phyloP scores from a whole-genome alignment of 2,113 vertebrate genomes.

The Trochalopteron elliotii region DNA sequence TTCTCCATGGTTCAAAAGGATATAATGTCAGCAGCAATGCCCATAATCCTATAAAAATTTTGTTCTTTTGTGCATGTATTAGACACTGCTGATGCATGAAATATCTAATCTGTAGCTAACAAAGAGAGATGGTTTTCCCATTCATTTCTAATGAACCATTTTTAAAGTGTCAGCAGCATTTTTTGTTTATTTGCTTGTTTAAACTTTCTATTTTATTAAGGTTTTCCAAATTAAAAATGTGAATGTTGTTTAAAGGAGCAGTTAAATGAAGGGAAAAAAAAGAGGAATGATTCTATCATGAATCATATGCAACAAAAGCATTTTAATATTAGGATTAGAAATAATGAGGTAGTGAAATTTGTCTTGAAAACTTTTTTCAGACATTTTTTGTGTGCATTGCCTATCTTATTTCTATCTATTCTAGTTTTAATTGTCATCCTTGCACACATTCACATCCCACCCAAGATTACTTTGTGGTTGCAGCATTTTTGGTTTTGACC shows the following conservation, averaged over 20 bases:
- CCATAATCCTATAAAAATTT: conserved; percentile 32
- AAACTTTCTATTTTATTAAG: conserved; percentile 33
- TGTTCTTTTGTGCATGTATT: conserved; percentile 3
- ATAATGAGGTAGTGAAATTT: not conserved
- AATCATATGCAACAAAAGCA: not conserved
- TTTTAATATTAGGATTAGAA: conserved; percentile 15
- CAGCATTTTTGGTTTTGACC: not conserved
- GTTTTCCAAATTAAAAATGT: not conserved
- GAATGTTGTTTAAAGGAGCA: not conserved
- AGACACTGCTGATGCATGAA: conserved; percentile 18
- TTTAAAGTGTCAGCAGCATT: conserved; percentile 15
- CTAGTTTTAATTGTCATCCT: not conserved
- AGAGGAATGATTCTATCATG: not conserved
- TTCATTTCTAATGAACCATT: conserved; percentile 53
- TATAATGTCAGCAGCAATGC: conserved; percentile 8
- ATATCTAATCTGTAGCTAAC: conserved; percentile 38
- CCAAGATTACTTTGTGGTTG: not conserved
- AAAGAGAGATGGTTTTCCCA: conserved; percentile 46
- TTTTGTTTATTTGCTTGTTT: conserved; percentile 33
- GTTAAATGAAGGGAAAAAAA: conserved; percentile 25
- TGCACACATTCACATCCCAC: not conserved
- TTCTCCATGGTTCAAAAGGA: conserved; percentile 15
- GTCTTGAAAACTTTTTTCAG: not conserved
- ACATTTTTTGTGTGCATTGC: not conserved
- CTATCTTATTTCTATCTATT: not conserved